Base-by-base conservation (phyloP, 1,140 invertebrate species). In the Coenobita brevimanus region DNA sequence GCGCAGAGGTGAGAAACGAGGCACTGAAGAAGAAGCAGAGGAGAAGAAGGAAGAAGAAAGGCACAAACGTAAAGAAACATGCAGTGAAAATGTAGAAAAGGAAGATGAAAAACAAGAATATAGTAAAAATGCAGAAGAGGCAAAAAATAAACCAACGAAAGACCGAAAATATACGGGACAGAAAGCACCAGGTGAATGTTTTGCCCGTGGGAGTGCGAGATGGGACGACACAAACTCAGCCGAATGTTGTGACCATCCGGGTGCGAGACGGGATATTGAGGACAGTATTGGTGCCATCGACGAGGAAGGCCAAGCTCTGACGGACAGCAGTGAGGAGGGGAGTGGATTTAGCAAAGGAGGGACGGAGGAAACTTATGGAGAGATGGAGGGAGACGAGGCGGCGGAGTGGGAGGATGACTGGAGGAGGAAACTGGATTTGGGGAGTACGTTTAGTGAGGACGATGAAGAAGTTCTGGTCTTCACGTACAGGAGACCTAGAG, bases 391-490 rank as follows among this genome's bases (percentile, higher is more conserved):
- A 6, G 46, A 73, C 6, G 30, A 38, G 71, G 24, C 38, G 30
- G 46, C 33, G 46, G 69, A 84, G 27, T 30, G 15, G 6, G 43
- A 60, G 0, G n/a, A 27, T 15, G 17, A 60, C 0, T 41, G 71
- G n/a, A 36, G 15, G 8, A 17, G 24, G 13, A 3, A 15, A 38
- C 41, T 82, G 36, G 82, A 85, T 33, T 41, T n/a, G n/a, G 82
- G 82, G 0, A 27, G 33, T 4, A 75, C 82, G 8, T 85, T 85
- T 36, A 85, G 82, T 46, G 82, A 85, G 6, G 82, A 85, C 15
- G 82, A 85, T 4, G 78, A 81, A 36, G 82, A 85, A 15, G 82
- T 76, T 13, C n/a, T 76, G 3, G 82, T 85, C 13, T 41, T 76
- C 13, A 85, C 46, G 8, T 85, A 85, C 38, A 85, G 27, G 33